Evolutionary conservation across 2,888 invertebrate genomes (phyloP), one percentile per base, ranked within the genome.

Genomic region (Dinocampus coccinellae): DNA sequence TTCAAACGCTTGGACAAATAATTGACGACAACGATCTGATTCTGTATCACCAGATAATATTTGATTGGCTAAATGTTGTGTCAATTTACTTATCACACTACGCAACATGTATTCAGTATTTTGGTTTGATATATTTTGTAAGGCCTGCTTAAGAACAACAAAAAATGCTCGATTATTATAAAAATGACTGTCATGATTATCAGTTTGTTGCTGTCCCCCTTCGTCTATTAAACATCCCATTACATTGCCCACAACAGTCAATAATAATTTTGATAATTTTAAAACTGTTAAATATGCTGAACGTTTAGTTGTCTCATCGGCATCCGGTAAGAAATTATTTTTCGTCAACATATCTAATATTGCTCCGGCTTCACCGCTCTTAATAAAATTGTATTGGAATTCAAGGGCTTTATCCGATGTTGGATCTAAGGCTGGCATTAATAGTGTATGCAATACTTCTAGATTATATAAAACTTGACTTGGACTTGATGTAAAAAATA

Each of bases 391-490:
- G 81, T 90, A 91, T 85, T 93, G 92, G 85, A 93, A 93, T 79
- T 92, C 92, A 84, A 91, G 91, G 3, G 92, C 91, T 79, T 89
- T 92, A 55, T 95, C 95, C 1, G 95, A 91, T 79, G 93, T 90
- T 1, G 95, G 93, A 81, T 95, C 95, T 9, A 92, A 89, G 7
- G 97, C 96, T 13, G 98, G 98, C 93, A 98, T 95, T 75, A 98
- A 89, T 87, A 97, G 90, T 75, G 96, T 93, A 88, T 98, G 97
- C 74, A 97, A 89, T 62, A 97, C 92, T 88, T 93, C 93, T 76
- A 94, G 88, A 87, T 93, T 92, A 82, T 94, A 94, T 68, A 93
- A 90, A 82, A 95, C 94, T 88, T 92, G 91, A 47, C 94, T 93
- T 16, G 94, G 92, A 58, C 93, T 91, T 11, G 92, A 90, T 78